Evolutionary conservation across 2,797 vertebrate genomes (phyloP).

Genomic region (Alauda arvensis): DNA sequence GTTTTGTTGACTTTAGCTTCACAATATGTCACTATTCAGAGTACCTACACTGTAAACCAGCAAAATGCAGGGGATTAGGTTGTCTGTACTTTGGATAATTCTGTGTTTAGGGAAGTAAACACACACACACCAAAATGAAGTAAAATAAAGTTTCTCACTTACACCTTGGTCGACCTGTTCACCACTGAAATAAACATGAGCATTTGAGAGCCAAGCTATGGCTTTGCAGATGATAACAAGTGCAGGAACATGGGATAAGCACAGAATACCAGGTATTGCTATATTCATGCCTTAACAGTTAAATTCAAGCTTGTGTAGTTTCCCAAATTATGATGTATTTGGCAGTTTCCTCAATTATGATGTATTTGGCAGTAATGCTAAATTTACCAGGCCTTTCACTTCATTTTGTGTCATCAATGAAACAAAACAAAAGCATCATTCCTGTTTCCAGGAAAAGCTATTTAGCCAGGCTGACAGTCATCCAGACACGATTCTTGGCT

Average conservation of each 20-base stretch:
- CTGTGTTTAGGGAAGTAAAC: not conserved
- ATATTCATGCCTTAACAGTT: not conserved
- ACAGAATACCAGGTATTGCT: not conserved
- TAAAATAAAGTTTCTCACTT: not conserved
- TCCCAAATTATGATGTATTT: not conserved
- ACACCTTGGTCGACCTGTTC: not conserved
- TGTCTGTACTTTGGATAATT: not conserved
- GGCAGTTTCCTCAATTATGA: not conserved
- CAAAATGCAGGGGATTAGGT: not conserved
- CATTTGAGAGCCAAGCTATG: not conserved
- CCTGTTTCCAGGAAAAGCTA: conserved; percentile 25
- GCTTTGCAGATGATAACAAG: not conserved
- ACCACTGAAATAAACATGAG: not conserved
- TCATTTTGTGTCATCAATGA: not conserved
- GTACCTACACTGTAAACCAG: not conserved
- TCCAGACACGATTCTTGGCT: not conserved
- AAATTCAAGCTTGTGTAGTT: not conserved
- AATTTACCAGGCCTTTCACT: not conserved
- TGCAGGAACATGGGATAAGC: not conserved
- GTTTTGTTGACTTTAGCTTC: not conserved
- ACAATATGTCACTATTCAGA: not conserved
- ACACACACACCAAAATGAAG: not conserved
- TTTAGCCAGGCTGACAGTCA: not conserved
- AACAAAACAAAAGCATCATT: not conserved
- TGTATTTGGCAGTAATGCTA: not conserved